phyloP scores from a whole-genome alignment of 2,113 vertebrate species.

The Elachura formosa region DNA sequence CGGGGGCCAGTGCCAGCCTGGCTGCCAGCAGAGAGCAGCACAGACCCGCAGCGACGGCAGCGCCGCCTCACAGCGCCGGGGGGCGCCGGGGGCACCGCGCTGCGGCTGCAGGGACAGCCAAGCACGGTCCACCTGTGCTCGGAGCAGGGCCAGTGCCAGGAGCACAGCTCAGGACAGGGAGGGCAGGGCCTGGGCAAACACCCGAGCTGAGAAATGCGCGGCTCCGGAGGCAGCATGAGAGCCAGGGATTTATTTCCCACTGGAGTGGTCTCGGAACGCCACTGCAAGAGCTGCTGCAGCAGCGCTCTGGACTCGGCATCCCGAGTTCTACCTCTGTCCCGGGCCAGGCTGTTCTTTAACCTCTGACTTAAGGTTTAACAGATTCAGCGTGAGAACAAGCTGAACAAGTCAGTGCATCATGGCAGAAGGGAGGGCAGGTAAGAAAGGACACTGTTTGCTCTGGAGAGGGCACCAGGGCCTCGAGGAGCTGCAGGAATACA shows the following conservation, averaged over 20 bases:
- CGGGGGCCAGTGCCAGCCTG: no score
- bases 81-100: background rate
- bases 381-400: background rate
- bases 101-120: background rate
- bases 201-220: background rate
- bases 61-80: background rate
- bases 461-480: background rate
- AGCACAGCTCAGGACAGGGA: background rate
- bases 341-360: background rate
- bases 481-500: background rate
- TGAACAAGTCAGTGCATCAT: background rate
- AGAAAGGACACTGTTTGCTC: background rate
- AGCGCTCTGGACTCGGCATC: background rate
- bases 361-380: background rate
- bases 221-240: background rate
- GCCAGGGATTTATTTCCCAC: no score
- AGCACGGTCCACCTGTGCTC: no score
- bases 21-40: background rate
- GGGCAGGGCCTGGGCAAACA: background rate
- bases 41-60: background rate
- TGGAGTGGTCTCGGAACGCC: background rate
- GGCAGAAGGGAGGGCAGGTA: background rate
- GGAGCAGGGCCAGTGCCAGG: fast-evolving
- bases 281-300: background rate
- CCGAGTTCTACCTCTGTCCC: background rate